Evolutionary conservation across 2,797 vertebrate genomes (phyloP), one percentile per base, ranked within the genome.

Genomic region (Sorex maritimensis): DNA sequence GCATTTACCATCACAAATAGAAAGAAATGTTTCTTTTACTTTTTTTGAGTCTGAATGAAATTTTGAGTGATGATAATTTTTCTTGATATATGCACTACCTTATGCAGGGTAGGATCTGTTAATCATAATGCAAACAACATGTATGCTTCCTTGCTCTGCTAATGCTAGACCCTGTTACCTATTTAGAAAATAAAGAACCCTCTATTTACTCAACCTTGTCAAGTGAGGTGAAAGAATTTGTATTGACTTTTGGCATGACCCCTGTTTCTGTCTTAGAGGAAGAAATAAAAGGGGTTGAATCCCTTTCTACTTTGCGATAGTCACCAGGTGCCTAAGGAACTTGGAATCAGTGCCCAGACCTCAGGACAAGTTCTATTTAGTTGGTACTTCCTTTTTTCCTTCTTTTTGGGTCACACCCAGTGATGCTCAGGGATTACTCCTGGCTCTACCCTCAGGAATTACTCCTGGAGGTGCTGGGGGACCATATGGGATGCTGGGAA

Each of bases 211-310:
- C 68, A 93, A n/a, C 24, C n/a, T 30, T 69, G 63, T 67, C 44
- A 41, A 58, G 55, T 58, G 15, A 19, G 17, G 46, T 49, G 46
- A 93, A 4, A n/a, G 9, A 86, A 58, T 93, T 87, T 74, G 28
- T 26, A 82, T 46, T 41, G 4, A 24, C 63, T 86, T n/a, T 92
- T 69, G 83, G 30, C 8, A 83, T 5, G 10, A 81, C 13, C 68
- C 21, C 49, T 80, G 13, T 93, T 86, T 85, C 73, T 49, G 6
- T 9, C 34, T 65, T 86, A 88, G 8, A 46, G 2, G 41, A 69
- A 86, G 61, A 65, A 69, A 81, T 73, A 78, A 74, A 93, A 91
- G 19, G 63, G 65, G 24, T 2, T 26, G 2, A 90, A 73, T 38
- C 24, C 11, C 21, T 79, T 5, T 83, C 12, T 52, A 8, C 30